Evolutionary conservation across 2,888 invertebrate genomes (phyloP).

Genomic region (Chloroclystis v-ata): DNA sequence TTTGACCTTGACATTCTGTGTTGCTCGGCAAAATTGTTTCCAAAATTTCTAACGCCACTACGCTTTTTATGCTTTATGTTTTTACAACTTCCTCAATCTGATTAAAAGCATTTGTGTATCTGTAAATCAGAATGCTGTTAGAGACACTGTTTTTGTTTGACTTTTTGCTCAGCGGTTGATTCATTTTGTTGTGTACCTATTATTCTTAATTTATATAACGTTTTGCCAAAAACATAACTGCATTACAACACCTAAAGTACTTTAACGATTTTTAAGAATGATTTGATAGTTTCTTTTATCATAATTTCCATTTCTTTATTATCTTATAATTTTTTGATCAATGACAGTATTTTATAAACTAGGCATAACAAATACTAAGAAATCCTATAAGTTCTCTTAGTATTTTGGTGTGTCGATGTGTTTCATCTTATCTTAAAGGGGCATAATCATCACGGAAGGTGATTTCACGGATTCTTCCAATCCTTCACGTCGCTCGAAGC

Average conservation of each 20-base stretch:
- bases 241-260: neutral
- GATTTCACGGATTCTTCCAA: conserved; percentile 64
- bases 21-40: conserved; percentile 19
- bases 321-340: no score
- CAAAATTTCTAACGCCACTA: conserved; percentile 19
- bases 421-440: conserved; percentile 16
- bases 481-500: conserved; percentile 72
- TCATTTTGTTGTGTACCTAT: conserved; percentile 21
- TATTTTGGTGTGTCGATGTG: no score
- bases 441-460: conserved; percentile 30
- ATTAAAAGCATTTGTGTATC: conserved; percentile 27
- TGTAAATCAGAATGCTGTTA: conserved; percentile 22
- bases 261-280: no score
- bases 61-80: conserved; percentile 18
- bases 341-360: no score
- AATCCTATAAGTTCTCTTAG: no score
- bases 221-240: neutral
- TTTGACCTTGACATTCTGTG: conserved; percentile 20
- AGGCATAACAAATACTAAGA: no score
- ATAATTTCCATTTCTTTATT: no score
- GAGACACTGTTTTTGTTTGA: conserved; percentile 21
- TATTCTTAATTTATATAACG: neutral
- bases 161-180: conserved; percentile 21
- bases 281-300: no score
- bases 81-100: conserved; percentile 20